Evolutionary conservation across 1,140 invertebrate species (phyloP), one percentile per base, ranked within the genome.

Genomic region (Camponotus floridanus): DNA sequence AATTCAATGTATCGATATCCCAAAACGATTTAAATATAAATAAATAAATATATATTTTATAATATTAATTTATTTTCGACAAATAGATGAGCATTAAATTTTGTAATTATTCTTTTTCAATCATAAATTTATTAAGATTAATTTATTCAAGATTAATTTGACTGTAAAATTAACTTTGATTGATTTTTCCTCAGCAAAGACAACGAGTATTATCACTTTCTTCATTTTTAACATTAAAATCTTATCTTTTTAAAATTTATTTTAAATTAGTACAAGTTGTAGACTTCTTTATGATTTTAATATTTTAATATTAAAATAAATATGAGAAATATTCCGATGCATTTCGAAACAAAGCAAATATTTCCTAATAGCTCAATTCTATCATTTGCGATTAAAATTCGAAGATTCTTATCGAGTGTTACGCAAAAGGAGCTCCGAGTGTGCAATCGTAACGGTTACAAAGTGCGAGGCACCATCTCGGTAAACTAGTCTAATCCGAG

Each of bases 401-500:
- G 36, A 45, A 74, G 8, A 83, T 2, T 61, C 79, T 73, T 61
- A 81, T 73, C 79, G 26, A 74, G 0, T n/a, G 21, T 45, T 31
- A 71, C 18, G 36, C 15, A 21, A 61, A 76, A 67, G 59, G 26
- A 64, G 11, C 45, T 64, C 6, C 13, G 62, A 42, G 33, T 51
- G 42, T 13, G 68, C 79, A 74, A 83, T 62, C 68, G 39, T 62
- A 57, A 83, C 55, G 26, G 79, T 83, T 83, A 83, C 68, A 36
- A 65, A 26, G 21, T 36, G 39, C 36, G 48, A 85, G 59, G 62
- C 57, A 78, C 48, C 81, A 59, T 78, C 36, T 64, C 81, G 61
- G 81, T 85, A 78, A 85, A 85, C 81, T 76, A 61, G 62, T 76
- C 71, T 85, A 85, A 76, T 85, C 73, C 59, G 39, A 33, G 73